Conservation (phyloP, 2,113 vertebrate genomes). For the Colinus virginianus region DNA sequence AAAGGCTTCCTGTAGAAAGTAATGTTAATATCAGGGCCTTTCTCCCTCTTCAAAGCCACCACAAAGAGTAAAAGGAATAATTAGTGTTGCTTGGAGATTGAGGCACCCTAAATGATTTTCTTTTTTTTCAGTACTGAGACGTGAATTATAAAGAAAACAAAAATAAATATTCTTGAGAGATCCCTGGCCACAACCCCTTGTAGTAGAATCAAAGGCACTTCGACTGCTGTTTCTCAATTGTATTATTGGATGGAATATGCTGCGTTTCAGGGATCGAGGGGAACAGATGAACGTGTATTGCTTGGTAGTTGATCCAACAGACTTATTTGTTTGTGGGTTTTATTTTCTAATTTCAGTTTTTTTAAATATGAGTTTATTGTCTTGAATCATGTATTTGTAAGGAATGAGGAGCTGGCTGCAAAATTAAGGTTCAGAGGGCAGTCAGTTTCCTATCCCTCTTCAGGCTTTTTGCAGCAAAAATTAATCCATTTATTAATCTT, state of each 20-base stretch:
- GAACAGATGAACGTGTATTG: neutral
- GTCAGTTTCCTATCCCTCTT: neutral
- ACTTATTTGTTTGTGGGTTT: neutral
- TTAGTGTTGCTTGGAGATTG: constrained; percentile 14
- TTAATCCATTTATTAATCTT: neutral
- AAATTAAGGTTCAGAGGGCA: neutral
- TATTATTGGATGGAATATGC: neutral
- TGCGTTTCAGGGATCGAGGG: neutral
- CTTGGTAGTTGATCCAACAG: neutral
- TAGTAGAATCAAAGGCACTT: neutral
- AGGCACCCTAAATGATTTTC: neutral
- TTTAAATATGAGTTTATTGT: neutral
- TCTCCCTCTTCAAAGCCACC: neutral
- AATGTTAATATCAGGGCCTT: neutral
- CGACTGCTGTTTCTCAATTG: neutral
- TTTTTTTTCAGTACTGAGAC: neutral
- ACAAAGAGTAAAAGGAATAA: neutral
- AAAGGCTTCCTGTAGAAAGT: neutral
- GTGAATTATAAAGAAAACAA: neutral
- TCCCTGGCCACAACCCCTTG: neutral
- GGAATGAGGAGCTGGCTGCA: neutral
- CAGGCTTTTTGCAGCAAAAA: neutral
- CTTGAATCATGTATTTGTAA: neutral
- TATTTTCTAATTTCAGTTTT: neutral
- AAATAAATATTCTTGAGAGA: neutral